These are phyloP conservation scores for Tolypeutes matacus DNA, from an alignment of 2,797 vertebrate genomes.

Conservation along the genomic window DNA sequence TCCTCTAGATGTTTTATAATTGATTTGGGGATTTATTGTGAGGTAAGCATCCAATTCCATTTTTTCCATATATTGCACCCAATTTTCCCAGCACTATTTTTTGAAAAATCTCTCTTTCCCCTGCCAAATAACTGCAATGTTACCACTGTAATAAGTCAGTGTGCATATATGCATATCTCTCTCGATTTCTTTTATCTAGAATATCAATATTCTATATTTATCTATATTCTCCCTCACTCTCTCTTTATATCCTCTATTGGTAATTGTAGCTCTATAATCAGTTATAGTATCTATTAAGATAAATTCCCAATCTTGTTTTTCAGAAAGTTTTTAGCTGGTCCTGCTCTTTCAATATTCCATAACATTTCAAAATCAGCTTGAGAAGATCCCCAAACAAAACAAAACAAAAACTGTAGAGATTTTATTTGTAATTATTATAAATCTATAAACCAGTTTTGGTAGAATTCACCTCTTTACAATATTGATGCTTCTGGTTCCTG, in stretches of 20 bases:
- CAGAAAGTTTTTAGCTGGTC: background rate
- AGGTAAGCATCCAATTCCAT: background rate
- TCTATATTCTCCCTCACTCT: background rate
- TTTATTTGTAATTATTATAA: background rate
- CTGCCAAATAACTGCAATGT: background rate
- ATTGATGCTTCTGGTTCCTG: background rate
- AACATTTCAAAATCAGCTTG: slow-evolving; percentile 31
- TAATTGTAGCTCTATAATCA: background rate
- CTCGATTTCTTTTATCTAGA: no score
- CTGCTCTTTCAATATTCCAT: background rate
- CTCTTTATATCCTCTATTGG: no score
- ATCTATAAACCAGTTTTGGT: background rate
- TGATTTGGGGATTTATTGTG: background rate
- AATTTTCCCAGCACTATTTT: background rate
- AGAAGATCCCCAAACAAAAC: background rate
- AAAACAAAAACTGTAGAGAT: background rate
- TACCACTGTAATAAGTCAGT: background rate
- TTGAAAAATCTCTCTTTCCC: background rate
- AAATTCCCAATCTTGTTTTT: background rate
- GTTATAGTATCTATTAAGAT: background rate
- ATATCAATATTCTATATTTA: no score
- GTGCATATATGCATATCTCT: background rate
- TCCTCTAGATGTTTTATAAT: background rate
- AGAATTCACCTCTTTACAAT: background rate
- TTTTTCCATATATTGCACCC: background rate